Evolutionary conservation across 2,888 invertebrate species (phyloP), one percentile per base, ranked within the genome.

Genomic region (Meteorus cinctellus): DNA sequence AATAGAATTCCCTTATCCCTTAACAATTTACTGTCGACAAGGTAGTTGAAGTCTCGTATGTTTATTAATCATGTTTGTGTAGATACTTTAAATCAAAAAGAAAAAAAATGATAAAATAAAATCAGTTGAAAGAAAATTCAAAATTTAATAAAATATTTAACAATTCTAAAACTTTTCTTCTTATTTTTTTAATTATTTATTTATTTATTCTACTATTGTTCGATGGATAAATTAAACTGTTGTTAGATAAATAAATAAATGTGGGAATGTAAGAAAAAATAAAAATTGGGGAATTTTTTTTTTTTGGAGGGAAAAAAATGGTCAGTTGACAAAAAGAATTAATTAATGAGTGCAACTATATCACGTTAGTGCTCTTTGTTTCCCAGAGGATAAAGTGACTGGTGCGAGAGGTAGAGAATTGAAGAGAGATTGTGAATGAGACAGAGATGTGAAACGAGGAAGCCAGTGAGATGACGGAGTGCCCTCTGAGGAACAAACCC

Each of bases 401-500:
- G 8, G 55, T 55, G 19, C 55, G 55, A 19, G 55, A 55, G 55
- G 12, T 41, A 55, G 55, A n/a, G 4, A n/a, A 16, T 48, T 14
- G 16, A 48, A 48, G n/a, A 48, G 48, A 16, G 48, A 4, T 14
- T n/a, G 55, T n/a, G 55, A 55, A 19, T 10, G n/a, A 55, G 55
- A 8, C 4, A 55, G 78, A 79, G 80, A 78, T 72, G 77, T 73
- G 19, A 74, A 74, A 74, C 59, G 85, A 81, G 84, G 87, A 81
- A 87, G 86, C 86, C 19, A 86, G 84, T 81, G 88, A 89, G 89
- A 89, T 89, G 89, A 89, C 89, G 86, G 89, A 89, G 89, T 89
- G 87, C 88, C 88, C 89, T 89, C 89, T 82, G 87, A 89, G 89
- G 89, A 89, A 85, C 88, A 87, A 74, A 88, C 89, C 89, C 89